phyloP scores from a whole-genome alignment of 2,888 invertebrate species.

The Drosophila lutescens region DNA sequence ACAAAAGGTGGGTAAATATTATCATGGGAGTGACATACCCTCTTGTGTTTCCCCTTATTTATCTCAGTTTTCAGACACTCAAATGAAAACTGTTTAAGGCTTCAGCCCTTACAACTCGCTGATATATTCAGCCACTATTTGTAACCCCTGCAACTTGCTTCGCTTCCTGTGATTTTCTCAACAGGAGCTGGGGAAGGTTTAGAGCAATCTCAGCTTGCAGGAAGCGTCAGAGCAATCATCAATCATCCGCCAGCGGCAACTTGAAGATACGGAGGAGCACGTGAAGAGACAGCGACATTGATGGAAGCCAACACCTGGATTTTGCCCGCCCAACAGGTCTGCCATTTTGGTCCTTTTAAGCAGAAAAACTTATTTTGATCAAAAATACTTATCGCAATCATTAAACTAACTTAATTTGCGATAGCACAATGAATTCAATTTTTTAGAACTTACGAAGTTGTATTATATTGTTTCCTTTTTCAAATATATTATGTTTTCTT shows the following conservation, averaged over 20 bases:
- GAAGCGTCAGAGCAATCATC: constrained; percentile 31
- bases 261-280: constrained; percentile 3
- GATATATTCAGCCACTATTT: constrained; percentile 11
- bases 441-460: not conserved
- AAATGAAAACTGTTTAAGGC: constrained; percentile 6
- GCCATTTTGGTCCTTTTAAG: not conserved
- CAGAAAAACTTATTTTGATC: too few species aligned
- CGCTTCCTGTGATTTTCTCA: constrained; percentile 14
- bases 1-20: not conserved
- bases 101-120: not conserved
- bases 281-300: constrained; percentile 16
- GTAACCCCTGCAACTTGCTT: constrained; percentile 7
- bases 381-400: too few species aligned
- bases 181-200: not conserved
- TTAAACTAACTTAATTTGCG: too few species aligned
- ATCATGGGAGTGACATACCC: constrained; percentile 7
- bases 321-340: not conserved
- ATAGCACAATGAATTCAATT: not conserved
- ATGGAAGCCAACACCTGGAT: constrained; percentile 23
- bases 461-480: not conserved
- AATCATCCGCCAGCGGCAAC: constrained; percentile 30
- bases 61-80: not conserved
- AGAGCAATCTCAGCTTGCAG: constrained; percentile 23
- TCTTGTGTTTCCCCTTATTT: not conserved
- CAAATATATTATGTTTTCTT: not conserved